Evolutionary conservation across 2,888 invertebrate species (phyloP).

Genomic region (Plagodis pulveraria): DNA sequence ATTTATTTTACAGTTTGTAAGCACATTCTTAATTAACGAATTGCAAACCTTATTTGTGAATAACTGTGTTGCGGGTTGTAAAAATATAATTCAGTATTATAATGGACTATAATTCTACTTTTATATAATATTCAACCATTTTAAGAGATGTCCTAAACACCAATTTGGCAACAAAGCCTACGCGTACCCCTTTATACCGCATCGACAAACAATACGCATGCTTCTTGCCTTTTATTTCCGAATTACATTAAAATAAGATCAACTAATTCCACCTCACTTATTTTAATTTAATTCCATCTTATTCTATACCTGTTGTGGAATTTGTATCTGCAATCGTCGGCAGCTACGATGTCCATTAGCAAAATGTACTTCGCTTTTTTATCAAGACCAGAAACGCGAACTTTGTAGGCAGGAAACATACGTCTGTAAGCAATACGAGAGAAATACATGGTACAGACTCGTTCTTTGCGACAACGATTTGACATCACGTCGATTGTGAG

Average conservation of each 20-base stretch:
- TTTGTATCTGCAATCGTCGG: slow-evolving; percentile 98
- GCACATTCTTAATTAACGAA: too few relatives aligned
- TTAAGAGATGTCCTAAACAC: background rate
- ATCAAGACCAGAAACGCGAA: slow-evolving; percentile 97
- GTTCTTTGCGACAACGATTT: slow-evolving; percentile 80
- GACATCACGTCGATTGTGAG: slow-evolving; percentile 82
- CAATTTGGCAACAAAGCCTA: slow-evolving; percentile 22
- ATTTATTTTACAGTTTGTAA: too few relatives aligned
- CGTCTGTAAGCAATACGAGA: slow-evolving; percentile 91
- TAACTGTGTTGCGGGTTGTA: background rate
- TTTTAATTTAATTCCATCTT: slow-evolving; percentile 81
- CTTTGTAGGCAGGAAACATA: slow-evolving; percentile 99
- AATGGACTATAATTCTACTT: too few relatives aligned
- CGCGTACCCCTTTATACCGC: slow-evolving; percentile 70
- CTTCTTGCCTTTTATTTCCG: slow-evolving; percentile 86
- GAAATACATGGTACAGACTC: slow-evolving; percentile 82
- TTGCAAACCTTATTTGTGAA: background rate
- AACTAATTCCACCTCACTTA: slow-evolving; percentile 57
- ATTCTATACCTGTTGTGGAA: slow-evolving; percentile 94
- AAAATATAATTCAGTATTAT: background rate
- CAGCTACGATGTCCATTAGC: slow-evolving; percentile 98
- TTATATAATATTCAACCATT: background rate
- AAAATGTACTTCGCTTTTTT: slow-evolving; percentile 99
- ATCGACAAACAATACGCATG: slow-evolving; percentile 82
- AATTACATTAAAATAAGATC: slow-evolving; percentile 83